Evolutionary conservation across 2,888 invertebrate genomes (phyloP), one percentile per base, ranked within the genome.

Genomic region (Oconnorella tubifera): DNA sequence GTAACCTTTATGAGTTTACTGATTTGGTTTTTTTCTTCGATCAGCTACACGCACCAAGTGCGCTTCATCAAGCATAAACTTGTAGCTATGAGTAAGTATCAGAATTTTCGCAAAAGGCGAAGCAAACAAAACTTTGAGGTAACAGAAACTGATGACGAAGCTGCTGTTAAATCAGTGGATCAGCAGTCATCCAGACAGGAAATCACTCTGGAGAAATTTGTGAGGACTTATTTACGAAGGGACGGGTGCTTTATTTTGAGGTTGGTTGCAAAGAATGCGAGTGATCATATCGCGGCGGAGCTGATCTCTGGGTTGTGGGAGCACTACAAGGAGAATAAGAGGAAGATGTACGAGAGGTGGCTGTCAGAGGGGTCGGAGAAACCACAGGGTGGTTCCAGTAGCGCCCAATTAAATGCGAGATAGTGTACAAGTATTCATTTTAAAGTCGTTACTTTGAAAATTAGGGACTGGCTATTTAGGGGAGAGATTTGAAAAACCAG

Each of bases 1-100:
- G 67, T 76, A 31, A 75, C 77, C 10, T 66, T 70, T 1, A 53
- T 77, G 31, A 79, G 77, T 60, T 65, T 80, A 29, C 56, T 77
- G 32, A 75, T 75, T 51, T 79, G 80, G 80, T 61, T 76, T 4
- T 29, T 31, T 29, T 56, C 48, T 14, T 48, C 56, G 1, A 31
- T 56, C 56, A 29, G 28, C 56, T 32, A 32, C 32, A 32, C 31
- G 29, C 49, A 33, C 1, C 56, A 53, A 33, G 56, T 62, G 31
- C 25, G 56, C 19, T 62, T 27, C 28, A 50, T 62, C 33, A 53
- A 56, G 14, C 28, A 28, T 14, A 53, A 56, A 19, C 32, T 62
- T 28, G 25, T 56, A 25, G 62, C 62, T 1, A 62, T 62, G 62
- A 40, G 33, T 50, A 29, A 29, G 14, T 29, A 56, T 28, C 55